Percentiles rank a stretch among this genome's conserved stretches.
These are phyloP conservation scores for Potamilus streckersoni DNA, from an alignment of 1,140 invertebrate genomes.

Conservation along the genomic window DNA sequence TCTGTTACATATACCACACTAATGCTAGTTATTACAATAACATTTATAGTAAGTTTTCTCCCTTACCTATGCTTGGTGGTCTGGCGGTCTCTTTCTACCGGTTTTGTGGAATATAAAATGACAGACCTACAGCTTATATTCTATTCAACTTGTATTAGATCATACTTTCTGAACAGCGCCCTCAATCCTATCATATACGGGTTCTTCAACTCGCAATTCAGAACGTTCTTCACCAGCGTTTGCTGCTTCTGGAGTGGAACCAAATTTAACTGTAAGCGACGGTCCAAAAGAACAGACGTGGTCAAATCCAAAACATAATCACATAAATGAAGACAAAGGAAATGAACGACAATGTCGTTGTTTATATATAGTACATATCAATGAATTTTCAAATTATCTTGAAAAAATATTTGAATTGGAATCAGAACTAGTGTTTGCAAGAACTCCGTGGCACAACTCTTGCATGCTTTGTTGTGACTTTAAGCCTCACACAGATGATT, in stretches of 20 bases:
- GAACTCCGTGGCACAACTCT: too few species aligned
- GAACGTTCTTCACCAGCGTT: slow-evolving; percentile 6
- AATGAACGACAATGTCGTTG: too few species aligned
- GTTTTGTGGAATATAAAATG: slow-evolving; percentile 9
- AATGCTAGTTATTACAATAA: slow-evolving; percentile 26
- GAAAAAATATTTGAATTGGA: too few species aligned
- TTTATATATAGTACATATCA: too few species aligned
- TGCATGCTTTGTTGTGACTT: too few species aligned
- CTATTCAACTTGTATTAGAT: slow-evolving; percentile 38
- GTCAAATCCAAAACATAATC: too few species aligned
- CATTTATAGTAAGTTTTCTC: slow-evolving; percentile 26
- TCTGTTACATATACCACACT: slow-evolving; percentile 22
- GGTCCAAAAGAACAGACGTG: too few species aligned
- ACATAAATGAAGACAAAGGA: too few species aligned
- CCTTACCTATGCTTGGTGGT: slow-evolving; percentile 9
- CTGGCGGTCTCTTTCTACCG: slow-evolving; percentile 3
- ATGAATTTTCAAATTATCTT: too few species aligned
- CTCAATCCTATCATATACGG: slow-evolving; percentile 42
- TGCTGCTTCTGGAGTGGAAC: slow-evolving; percentile 9
- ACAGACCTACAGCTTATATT: slow-evolving; percentile 27
- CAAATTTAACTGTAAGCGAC: too few species aligned
- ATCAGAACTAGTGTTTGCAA: too few species aligned
- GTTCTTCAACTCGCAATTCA: slow-evolving; percentile 43
- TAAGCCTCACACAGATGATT: too few species aligned
- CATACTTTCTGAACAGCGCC: slow-evolving; percentile 40